Evolutionary conservation across 2,113 vertebrate species (phyloP), one percentile per base, ranked within the genome.

Genomic region (Setophaga kirtlandii): DNA sequence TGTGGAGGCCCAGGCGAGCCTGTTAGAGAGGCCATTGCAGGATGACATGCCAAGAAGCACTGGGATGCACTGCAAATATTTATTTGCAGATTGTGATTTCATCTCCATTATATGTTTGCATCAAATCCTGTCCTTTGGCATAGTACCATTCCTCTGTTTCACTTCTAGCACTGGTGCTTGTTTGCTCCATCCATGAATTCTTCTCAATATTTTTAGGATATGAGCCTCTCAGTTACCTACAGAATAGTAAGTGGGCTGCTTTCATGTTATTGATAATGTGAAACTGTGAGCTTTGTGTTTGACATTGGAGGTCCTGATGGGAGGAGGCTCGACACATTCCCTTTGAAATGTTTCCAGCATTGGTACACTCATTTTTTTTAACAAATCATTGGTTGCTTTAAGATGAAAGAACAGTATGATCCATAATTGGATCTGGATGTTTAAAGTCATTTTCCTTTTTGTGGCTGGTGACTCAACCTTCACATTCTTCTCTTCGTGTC

Each of bases 401-500:
- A 94, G 93, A 96, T 95, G 95, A 97, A 96, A 95, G 96, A 89
- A 79, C 44, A 60, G 89, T 70, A 25, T 78, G 93, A 75, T 94
- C 93, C 89, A 64, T 96, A 94, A 94, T 96, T 96, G 94, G 80
- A 95, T 97, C 94, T 94, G 95, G 89, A 94, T 95, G 96, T 89
- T 97, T 94, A 95, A 96, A 95, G 93, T 91, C 4, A 42, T 96
- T 91, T 97, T 95, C 83, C 93, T 96, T 97, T 95, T 96, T 96
- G 95, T 97, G 96, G 93, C 70, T 76, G 58, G 58, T 96, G 94
- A 96, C 77, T 96, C 94, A 96, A 53, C 82, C 56, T 93, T 94
- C 81, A 39, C 81, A 87, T 91, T 94, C 81, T 94, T 92, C 58
- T 87, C 80, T 93, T 94, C 1, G 2, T 90, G 83, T 92, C 73